Evolutionary conservation across 2,113 vertebrate species (phyloP).

Genomic region (Mormyrus lacerda): DNA sequence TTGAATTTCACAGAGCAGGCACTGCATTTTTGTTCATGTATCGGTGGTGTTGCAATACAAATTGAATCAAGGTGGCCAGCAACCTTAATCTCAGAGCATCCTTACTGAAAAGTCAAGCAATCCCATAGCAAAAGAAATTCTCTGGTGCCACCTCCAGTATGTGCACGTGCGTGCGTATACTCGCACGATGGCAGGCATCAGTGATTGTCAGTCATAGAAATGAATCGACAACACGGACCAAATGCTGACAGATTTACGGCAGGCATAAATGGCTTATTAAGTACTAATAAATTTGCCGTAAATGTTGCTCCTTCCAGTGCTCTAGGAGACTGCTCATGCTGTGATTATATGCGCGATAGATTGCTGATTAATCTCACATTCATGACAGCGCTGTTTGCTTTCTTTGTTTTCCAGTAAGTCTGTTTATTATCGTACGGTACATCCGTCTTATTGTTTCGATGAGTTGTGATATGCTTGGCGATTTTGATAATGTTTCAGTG

Average conservation of each 20-base stretch:
- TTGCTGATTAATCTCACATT: neutral
- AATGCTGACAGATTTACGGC: neutral
- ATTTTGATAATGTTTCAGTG: neutral
- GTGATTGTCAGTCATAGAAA: neutral
- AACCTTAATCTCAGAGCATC: neutral
- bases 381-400: neutral
- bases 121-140: neutral
- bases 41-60: neutral
- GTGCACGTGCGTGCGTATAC: neutral
- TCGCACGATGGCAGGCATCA: neutral
- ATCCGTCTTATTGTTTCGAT: neutral
- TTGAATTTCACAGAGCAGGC: neutral
- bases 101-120: neutral
- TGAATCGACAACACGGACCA: neutral
- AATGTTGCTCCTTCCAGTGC: neutral
- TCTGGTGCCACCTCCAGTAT: neutral
- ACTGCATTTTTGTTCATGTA: neutral
- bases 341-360: neutral
- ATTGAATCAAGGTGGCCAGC: neutral
- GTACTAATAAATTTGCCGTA: neutral
- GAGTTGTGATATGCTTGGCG: neutral
- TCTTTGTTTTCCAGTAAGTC: neutral
- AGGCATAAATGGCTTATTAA: neutral
- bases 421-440: neutral
- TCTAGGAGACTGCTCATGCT: neutral